Evolutionary conservation across 2,888 invertebrate genomes (phyloP).

Genomic region (Merodon equestris): DNA sequence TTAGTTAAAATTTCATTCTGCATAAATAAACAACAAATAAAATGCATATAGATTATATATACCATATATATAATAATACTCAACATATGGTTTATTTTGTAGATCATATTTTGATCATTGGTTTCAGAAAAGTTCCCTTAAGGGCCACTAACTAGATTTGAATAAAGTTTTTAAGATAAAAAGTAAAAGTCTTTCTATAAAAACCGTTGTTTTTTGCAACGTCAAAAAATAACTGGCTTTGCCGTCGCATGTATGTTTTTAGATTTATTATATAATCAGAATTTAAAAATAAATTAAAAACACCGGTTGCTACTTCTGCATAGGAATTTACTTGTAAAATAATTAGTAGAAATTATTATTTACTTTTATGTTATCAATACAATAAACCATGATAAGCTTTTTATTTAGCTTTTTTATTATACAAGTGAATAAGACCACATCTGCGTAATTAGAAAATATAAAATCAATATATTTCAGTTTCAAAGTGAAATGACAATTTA

Average conservation of each 20-base stretch:
- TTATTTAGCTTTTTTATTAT: no score
- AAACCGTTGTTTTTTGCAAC: conserved; percentile 58
- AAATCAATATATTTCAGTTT: no score
- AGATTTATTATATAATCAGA: not conserved
- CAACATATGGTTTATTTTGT: conserved; percentile 26
- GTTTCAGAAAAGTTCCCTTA: conserved; percentile 87
- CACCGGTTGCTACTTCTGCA: no score
- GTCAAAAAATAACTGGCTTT: conserved; percentile 32
- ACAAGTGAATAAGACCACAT: no score
- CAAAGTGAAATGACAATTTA: no score
- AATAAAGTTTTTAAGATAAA: conserved; percentile 58
- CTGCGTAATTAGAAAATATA: no score
- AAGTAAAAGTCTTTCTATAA: not conserved
- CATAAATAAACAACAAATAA: conserved; percentile 65
- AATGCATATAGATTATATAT: conserved; percentile 35
- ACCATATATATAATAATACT: conserved; percentile 45
- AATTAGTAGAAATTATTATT: no score
- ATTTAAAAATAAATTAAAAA: no score
- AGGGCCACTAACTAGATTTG: conserved; percentile 81
- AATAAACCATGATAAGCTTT: no score
- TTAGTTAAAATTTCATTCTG: conserved; percentile 41
- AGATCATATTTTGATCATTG: conserved; percentile 77
- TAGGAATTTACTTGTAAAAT: no score
- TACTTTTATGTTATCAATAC: no score
- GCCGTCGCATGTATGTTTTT: conserved; percentile 3